Conservation (phyloP, 1,140 invertebrate genomes). For the Sinonovacula constricta region DNA sequence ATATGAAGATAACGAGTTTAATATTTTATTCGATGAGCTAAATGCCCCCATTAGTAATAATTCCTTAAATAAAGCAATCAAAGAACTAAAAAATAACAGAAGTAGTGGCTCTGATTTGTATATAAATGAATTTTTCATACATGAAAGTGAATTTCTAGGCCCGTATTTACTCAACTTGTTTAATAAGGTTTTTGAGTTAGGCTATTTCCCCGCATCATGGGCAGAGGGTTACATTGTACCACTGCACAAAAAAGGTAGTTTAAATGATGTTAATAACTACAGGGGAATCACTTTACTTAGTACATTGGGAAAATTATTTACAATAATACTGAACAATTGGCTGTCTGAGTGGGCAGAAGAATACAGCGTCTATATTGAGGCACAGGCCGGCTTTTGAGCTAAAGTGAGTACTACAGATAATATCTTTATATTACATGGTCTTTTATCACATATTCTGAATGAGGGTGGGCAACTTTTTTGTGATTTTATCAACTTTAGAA, state of each 20-base stretch:
- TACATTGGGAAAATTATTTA: slow-evolving; percentile 9
- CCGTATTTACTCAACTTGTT: slow-evolving; percentile 5
- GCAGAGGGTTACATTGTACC: slow-evolving; percentile 14
- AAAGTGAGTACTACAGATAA: slow-evolving; percentile 2
- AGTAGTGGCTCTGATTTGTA: too few species aligned
- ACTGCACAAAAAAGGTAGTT: too few species aligned
- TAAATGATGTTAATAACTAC: slow-evolving; percentile 7
- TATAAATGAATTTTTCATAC: slow-evolving; percentile 31
- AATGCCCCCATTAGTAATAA: too few species aligned
- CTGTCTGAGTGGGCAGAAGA: background rate
- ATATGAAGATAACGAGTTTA: too few species aligned
- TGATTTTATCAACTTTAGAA: slow-evolving; percentile 13
- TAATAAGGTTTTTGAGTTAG: too few species aligned
- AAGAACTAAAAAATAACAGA: too few species aligned
- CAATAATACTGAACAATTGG: slow-evolving; percentile 5
- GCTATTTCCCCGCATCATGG: slow-evolving; percentile 23
- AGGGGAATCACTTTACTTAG: slow-evolving; percentile 21
- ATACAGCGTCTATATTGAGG: slow-evolving; percentile 9
- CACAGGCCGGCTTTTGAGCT: slow-evolving; percentile 5
- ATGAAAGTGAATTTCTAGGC: too few species aligned
- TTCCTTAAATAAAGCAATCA: too few species aligned
- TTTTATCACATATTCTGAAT: slow-evolving; percentile 10
- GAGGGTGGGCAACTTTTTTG: background rate
- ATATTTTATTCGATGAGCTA: too few species aligned
- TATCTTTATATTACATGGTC: slow-evolving; percentile 7